Base-by-base conservation (phyloP, 2,888 invertebrate genomes). In the Calephelis perditalis region DNA sequence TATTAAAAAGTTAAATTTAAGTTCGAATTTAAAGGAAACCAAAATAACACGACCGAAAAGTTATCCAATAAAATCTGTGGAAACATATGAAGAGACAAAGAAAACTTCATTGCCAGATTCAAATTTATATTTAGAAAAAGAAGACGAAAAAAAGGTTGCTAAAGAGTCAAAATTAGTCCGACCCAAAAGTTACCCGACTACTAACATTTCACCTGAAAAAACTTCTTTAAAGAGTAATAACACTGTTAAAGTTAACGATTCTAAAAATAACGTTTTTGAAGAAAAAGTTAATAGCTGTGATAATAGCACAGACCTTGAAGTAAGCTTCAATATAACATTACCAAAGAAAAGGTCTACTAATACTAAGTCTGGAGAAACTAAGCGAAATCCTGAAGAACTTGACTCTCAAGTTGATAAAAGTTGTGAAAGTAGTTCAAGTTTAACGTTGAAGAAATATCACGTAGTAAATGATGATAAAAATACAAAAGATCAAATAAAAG, bases 121-220 rank as follows among this genome's bases (percentile, higher is more conserved):
- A 52, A 67, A 58, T 59, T 56, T 57, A 61, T 67, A 70, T 44
- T 64, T 59, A 44, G 65, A 66, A 56, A 55, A 55, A 9, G 62
- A 67, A 15, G 68, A 72, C 43, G 69, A 66, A 62, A 77, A 73
- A 65, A 79, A 80, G 46, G 64, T 62, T 79, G 81, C 58, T 37
- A 75, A 79, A 62, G 91, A 91, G 72, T 90, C 91, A 2, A 86
- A 82, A 70, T 75, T 93, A 56, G 80, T 91, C 62, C 84, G 93
- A 37, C 93, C 93, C 15, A 92, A 92, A 71, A 93, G 93, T 75
- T 93, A 93, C 73, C 93, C 93, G n/a, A 84, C 84, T 7, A 81
- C 82, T 68, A 86, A 81, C 68, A 82, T 85, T 26, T 84, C 85
- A 7, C 87, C 87, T 36, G 89, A 90, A 71, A 90, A 89, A 73